A percentile compares a stretch with the other conserved stretches of the same genome.
Conservation (phyloP, 2,113 vertebrate species). For the Phocoena sinus region DNA sequence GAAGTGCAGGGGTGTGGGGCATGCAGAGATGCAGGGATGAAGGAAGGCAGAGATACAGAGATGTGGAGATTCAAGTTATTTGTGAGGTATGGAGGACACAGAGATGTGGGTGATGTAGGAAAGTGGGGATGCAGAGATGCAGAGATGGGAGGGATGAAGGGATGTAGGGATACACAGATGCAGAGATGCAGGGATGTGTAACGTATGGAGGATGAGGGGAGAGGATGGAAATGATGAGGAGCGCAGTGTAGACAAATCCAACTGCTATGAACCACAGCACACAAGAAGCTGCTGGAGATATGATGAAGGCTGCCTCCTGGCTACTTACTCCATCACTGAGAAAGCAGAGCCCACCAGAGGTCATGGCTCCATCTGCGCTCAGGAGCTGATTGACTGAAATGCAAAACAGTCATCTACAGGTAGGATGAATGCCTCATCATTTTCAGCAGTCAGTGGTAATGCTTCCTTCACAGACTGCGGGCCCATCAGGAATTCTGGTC, state of each 20-base stretch:
- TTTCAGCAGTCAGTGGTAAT: constrained; percentile 61
- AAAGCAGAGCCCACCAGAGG: background rate
- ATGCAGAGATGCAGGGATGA: background rate
- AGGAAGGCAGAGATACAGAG: background rate
- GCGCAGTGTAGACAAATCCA: background rate
- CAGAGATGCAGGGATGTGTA: background rate
- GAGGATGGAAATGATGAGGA: background rate
- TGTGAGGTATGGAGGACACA: background rate
- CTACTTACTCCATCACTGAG: constrained; percentile 28
- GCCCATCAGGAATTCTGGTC: constrained; percentile 45
- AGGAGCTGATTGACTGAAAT: constrained; percentile 55
- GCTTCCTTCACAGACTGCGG: constrained; percentile 58
- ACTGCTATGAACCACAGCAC: background rate
- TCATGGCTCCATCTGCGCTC: background rate
- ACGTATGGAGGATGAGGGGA: background rate
- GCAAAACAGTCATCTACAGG: constrained; percentile 57
- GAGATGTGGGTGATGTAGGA: background rate
- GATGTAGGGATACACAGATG: background rate
- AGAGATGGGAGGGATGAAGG: background rate
- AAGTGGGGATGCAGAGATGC: background rate
- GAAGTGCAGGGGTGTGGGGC: background rate
- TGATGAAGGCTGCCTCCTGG: background rate
- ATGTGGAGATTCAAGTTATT: too few species aligned
- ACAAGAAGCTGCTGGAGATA: background rate
- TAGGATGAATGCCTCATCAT: constrained; percentile 61